phyloP scores from a whole-genome alignment of 2,797 vertebrate genomes.

The Hybognathus amarus region DNA sequence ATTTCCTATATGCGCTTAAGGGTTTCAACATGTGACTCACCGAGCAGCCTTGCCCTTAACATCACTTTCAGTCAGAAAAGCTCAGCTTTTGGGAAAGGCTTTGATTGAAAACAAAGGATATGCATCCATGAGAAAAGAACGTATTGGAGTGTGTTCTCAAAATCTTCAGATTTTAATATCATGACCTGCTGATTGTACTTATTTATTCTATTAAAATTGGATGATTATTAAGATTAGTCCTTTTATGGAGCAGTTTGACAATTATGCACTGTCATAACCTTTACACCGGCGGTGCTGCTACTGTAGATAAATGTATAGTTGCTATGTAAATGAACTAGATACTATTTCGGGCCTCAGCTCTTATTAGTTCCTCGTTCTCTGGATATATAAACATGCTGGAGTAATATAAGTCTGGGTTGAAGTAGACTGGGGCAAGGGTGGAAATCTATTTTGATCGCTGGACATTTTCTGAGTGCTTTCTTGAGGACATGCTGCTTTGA shows the following conservation, averaged over 20 bases:
- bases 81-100: background rate
- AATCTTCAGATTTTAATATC: background rate
- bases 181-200: background rate
- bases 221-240: background rate
- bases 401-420: constrained; percentile 29
- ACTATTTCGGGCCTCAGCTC: background rate
- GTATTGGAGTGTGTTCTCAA: background rate
- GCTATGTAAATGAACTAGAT: background rate
- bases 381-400: background rate
- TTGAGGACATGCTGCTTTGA: constrained; percentile 33
- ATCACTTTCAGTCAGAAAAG: background rate
- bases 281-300: background rate
- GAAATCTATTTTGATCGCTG: constrained; percentile 45
- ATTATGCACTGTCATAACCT: background rate
- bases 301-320: background rate
- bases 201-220: background rate
- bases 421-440: constrained; percentile 39
- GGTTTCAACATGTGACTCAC: constrained; percentile 1
- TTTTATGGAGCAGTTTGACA: background rate
- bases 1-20: background rate
- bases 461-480: constrained; percentile 15
- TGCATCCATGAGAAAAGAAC: background rate
- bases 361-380: background rate
- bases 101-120: background rate
- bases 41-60: background rate